Base-by-base conservation (phyloP, 2,888 invertebrate species). In the Drosophila hamatofila region DNA sequence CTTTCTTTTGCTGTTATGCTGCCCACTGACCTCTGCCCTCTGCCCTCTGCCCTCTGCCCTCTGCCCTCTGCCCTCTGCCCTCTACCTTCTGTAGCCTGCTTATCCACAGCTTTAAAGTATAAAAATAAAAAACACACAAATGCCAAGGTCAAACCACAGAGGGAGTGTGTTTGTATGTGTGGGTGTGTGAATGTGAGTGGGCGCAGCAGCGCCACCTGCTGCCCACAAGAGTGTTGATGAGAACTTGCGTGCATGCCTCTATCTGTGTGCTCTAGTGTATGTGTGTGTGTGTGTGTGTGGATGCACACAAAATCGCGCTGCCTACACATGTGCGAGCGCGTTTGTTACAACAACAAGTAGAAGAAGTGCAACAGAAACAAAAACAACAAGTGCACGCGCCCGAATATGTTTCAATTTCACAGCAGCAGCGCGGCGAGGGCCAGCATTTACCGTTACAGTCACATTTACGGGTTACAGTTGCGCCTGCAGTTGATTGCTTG, bases 91-190 rank as follows among this genome's bases (percentile, higher is more conserved):
- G 30, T 49, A 52, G 9, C 35, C 51, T 8, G 14, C 51, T 51
- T 51, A 35, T 33, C 0, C 16, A 21, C 35, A 8, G 30, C 21
- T 37, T 37, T 52, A 35, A 35, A 37, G 52, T 52, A n/a, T 41
- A 64, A 71, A 70, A 75, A 64, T n/a, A 35, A 27, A 27, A 42
- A 70, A 70, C 30, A 33, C 83, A 62, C 86, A 86, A 83, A 83
- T 88, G 88, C 81, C 83, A 83, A 83, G 83, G 83, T 80, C 88
- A 80, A 74, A 61, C 56, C 65, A 39, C 54, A 55, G 18, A 9
- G 46, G 27, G 54, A 27, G 23, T 25, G 41, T 11, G 48, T 25
- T 21, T 21, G 21, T 4, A 33, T 0, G 18, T 1, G 65, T 23
- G 33, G 49, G 59, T 30, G 52, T 48, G 59, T 30, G 30, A 11